These are phyloP conservation scores for Thomomys bottae DNA, from an alignment of 2,113 vertebrate genomes.

Conservation along the genomic window DNA sequence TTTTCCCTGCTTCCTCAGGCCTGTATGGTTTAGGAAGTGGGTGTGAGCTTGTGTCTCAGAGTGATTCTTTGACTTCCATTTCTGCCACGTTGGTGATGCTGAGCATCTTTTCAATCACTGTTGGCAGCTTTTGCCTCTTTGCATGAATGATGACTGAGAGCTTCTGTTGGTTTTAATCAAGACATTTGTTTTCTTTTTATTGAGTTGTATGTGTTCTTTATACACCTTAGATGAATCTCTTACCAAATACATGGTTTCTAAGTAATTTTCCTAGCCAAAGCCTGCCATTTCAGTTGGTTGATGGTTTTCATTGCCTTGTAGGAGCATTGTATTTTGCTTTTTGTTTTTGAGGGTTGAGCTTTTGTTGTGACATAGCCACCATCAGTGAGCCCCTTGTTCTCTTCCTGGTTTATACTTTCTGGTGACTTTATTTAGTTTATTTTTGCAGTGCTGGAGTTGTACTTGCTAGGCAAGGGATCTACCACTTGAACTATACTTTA, in stretches of 20 bases:
- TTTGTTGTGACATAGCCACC: background rate
- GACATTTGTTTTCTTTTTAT: background rate
- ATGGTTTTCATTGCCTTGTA: background rate
- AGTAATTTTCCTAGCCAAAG: background rate
- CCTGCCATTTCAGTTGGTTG: background rate
- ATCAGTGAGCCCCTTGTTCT: background rate
- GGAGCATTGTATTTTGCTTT: background rate
- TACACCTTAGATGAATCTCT: background rate
- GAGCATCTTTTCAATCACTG: background rate
- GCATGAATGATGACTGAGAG: background rate
- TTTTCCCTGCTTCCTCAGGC: background rate
- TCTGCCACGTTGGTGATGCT: background rate
- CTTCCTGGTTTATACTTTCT: background rate
- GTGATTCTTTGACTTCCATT: background rate
- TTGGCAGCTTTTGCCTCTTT: background rate
- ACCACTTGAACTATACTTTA: background rate
- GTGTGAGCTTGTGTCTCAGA: background rate
- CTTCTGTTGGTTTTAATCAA: background rate
- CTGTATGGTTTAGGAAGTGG: background rate
- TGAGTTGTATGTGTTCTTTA: background rate
- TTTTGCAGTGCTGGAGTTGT: background rate
- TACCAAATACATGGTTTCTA: background rate
- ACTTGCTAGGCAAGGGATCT: background rate
- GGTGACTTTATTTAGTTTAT: conserved; percentile 36
- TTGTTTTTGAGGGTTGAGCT: background rate